phyloP scores from a whole-genome alignment of 2,797 vertebrate species.

The Galaxias olidus region DNA sequence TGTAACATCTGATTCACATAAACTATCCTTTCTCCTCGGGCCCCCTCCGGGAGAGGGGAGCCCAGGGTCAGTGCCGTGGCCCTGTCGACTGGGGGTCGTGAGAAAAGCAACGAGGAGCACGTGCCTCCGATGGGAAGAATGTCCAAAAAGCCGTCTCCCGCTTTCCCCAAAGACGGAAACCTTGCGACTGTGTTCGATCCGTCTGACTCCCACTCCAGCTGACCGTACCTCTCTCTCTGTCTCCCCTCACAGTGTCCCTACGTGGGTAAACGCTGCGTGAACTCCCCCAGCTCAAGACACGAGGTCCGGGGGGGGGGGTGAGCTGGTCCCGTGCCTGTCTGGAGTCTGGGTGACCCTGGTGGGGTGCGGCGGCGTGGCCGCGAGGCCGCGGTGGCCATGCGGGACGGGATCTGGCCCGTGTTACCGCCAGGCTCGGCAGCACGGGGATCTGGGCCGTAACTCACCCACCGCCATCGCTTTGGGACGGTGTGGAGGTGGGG shows the following conservation, averaged over 20 bases:
- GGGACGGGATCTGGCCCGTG: slow-evolving; percentile 51
- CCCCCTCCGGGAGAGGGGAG: slow-evolving; percentile 46
- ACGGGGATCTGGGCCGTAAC: slow-evolving; percentile 58
- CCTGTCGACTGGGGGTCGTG: slow-evolving; percentile 67
- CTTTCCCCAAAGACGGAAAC: slow-evolving; percentile 22
- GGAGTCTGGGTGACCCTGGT: slow-evolving; percentile 53
- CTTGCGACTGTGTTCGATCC: slow-evolving; percentile 17
- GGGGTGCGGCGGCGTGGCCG: slow-evolving; percentile 32
- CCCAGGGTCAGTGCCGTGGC: slow-evolving; percentile 59
- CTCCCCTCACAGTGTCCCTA: slow-evolving; percentile 28
- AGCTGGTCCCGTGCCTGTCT: slow-evolving; percentile 43
- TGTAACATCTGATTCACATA: slow-evolving; percentile 68
- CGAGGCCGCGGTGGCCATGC: slow-evolving; percentile 33
- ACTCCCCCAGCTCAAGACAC: slow-evolving; percentile 32
- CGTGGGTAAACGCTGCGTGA: slow-evolving; percentile 32
- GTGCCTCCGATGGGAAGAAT: slow-evolving; percentile 50
- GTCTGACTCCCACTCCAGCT: slow-evolving; percentile 20
- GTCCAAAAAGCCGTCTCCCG: slow-evolving; percentile 43
- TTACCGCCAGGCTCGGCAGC: slow-evolving; percentile 37
- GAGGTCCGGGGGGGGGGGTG: slow-evolving; percentile 17
- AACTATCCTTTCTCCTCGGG: slow-evolving; percentile 45
- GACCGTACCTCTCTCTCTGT: slow-evolving; percentile 33
- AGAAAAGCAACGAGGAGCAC: slow-evolving; percentile 56
- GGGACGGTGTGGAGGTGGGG: slow-evolving; percentile 67
- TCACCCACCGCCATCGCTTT: slow-evolving; percentile 62